Evolutionary conservation across 2,888 invertebrate species (phyloP).

Genomic region (Calameuta idolon): DNA sequence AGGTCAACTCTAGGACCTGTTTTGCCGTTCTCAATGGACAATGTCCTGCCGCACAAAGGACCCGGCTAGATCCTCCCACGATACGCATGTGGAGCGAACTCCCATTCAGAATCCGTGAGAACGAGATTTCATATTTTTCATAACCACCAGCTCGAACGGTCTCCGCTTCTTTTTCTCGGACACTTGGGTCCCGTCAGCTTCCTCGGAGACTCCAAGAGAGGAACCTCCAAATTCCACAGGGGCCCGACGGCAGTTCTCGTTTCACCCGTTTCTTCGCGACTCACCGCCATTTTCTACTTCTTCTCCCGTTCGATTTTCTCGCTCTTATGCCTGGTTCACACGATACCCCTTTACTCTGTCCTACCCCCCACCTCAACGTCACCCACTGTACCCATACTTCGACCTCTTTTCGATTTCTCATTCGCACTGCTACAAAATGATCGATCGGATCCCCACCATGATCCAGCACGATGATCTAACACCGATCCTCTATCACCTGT

Average conservation of each 20-base stretch:
- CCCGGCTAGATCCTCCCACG: slow-evolving; percentile 69
- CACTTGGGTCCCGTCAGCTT: neutral
- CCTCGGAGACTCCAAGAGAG: slow-evolving; percentile 3
- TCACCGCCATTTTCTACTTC: neutral
- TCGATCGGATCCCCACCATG: neutral
- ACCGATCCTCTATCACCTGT: neutral
- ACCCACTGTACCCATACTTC: neutral
- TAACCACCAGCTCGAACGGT: slow-evolving; percentile 48
- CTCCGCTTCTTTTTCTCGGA: slow-evolving; percentile 20
- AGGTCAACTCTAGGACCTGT: slow-evolving; percentile 62
- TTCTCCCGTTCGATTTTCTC: neutral
- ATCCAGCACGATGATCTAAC: neutral
- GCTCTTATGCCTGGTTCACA: neutral
- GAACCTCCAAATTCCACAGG: slow-evolving; percentile 12
- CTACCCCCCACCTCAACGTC: accelerated
- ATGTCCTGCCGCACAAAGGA: slow-evolving; percentile 66
- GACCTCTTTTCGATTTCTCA: neutral
- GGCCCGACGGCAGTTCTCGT: slow-evolving; percentile 40
- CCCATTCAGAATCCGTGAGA: slow-evolving; percentile 66
- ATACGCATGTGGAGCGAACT: slow-evolving; percentile 66
- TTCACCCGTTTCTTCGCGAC: slow-evolving; percentile 39
- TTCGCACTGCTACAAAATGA: neutral
- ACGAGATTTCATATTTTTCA: slow-evolving; percentile 67
- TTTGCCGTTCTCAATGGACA: slow-evolving; percentile 63
- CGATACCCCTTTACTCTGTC: neutral